Evolutionary conservation across 2,888 invertebrate species (phyloP), one percentile per base, ranked within the genome.

Genomic region (Mythimna loreyi): DNA sequence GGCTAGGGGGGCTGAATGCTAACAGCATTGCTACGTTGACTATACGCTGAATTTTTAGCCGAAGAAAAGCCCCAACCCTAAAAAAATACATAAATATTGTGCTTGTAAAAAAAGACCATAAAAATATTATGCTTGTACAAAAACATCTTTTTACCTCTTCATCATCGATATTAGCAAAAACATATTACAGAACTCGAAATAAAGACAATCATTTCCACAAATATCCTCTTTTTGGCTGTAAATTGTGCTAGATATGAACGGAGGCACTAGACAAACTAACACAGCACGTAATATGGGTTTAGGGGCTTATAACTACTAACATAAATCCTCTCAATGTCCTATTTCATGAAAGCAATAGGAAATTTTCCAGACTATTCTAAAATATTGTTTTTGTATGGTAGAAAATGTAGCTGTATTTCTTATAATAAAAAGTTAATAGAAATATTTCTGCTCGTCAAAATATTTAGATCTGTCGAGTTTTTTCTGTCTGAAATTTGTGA

Each of bases 241-340:
- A 53, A 47, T 49, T 58, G 53, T 62, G 33, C 50, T 65, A 55
- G 61, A 73, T 67, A 57, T 72, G 16, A 63, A 21, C 16, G 4
- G 16, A 56, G 62, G 25, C 45, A 43, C 49, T 47, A 65, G 28
- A 13, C 57, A 72, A 78, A 62, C 76, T 67, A 64, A 72, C 65
- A 63, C 52, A 63, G 30, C 55, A 57, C 55, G 52, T 68, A 52
- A 67, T 65, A 50, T 65, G 58, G 52, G 55, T 72, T 72, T 67
- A 78, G 57, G 28, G 21, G 67, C 47, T 59, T 77, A 59, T 57
- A 73, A 77, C 64, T 62, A 63, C 55, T 43, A 36, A 49, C 64
- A 78, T 79, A 79, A 79, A 75, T 75, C 61, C 45, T 19, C 21
- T 21, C n/a, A 79, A 70, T 70, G 67, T 65, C 64, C 75, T 75